Conservation (phyloP, 64 coral and sea anemone genomes). For the Anthopleura sola region DNA sequence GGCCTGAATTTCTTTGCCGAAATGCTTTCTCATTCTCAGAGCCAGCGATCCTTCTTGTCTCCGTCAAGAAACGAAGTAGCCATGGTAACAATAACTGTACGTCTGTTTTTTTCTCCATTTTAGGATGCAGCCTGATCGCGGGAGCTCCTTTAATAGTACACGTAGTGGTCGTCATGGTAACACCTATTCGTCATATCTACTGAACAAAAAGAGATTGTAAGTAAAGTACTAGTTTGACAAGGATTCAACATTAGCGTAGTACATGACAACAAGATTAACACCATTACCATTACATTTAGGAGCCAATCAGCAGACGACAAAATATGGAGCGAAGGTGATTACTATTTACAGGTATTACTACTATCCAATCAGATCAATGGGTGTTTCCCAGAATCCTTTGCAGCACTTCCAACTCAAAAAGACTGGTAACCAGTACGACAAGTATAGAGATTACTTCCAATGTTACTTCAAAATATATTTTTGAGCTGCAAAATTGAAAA, state of each 20-base stretch:
- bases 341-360: conserved; percentile 34
- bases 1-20: too few species aligned
- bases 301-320: conserved; percentile 60
- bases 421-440: background rate
- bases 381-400: conserved; percentile 45
- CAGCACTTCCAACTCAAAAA: background rate
- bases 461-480: too few species aligned
- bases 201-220: conserved; percentile 75
- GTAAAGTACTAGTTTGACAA: background rate
- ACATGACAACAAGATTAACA: background rate
- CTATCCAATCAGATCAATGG: background rate
- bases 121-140: conserved; percentile 63
- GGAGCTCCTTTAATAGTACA: conserved; percentile 60
- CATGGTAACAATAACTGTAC: background rate
- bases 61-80: too few species aligned
- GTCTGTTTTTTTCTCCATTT: background rate
- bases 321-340: conserved; percentile 74
- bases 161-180: conserved; percentile 12
- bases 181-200: conserved; percentile 30
- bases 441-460: too few species aligned
- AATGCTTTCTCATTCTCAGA: too few species aligned
- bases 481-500: too few species aligned
- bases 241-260: background rate
- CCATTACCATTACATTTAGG: conserved; percentile 12
- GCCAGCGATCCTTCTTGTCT: too few species aligned